Conservation (phyloP, 2,888 invertebrate genomes). For the Hypomecis punctinalis region DNA sequence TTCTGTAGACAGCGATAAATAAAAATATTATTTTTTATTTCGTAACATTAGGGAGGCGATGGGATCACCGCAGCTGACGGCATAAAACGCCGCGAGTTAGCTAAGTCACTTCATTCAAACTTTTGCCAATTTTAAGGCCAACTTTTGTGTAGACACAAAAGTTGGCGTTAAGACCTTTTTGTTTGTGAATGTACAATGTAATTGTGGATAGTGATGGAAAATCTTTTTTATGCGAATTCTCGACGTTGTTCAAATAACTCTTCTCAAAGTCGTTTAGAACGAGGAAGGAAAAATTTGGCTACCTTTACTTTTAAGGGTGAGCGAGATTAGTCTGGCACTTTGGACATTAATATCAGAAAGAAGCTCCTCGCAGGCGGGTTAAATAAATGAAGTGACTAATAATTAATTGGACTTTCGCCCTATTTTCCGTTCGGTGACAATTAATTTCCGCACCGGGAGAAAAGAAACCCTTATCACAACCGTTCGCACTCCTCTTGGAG, state of each 20-base stretch:
- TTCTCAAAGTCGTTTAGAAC: constrained; percentile 48
- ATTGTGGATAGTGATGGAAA: constrained; percentile 63
- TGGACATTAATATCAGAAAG: constrained; percentile 78
- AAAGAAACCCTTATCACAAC: constrained; percentile 83
- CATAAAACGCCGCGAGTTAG: constrained; percentile 71
- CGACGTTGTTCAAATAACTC: constrained; percentile 35
- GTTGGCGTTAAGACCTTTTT: constrained; percentile 69
- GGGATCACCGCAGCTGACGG: constrained; percentile 80
- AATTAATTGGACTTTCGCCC: constrained; percentile 85
- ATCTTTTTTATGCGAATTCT: constrained; percentile 48
- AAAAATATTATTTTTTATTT: constrained; percentile 76
- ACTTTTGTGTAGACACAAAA: constrained; percentile 74
- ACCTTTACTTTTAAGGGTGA: constrained; percentile 56
- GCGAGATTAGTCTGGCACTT: constrained; percentile 71
- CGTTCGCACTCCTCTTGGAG: constrained; percentile 72
- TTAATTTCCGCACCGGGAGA: constrained; percentile 81
- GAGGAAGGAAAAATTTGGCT: constrained; percentile 51
- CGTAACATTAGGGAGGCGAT: constrained; percentile 73
- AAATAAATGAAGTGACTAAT: constrained; percentile 85
- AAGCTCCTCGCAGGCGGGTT: constrained; percentile 75
- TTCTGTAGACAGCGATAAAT: constrained; percentile 61
- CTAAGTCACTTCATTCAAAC: constrained; percentile 80
- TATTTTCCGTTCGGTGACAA: constrained; percentile 85
- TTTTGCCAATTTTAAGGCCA: constrained; percentile 77
- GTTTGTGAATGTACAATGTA: constrained; percentile 61